Base-by-base conservation (phyloP, 2,888 invertebrate genomes). In the Agonopterix alstromeriana region DNA sequence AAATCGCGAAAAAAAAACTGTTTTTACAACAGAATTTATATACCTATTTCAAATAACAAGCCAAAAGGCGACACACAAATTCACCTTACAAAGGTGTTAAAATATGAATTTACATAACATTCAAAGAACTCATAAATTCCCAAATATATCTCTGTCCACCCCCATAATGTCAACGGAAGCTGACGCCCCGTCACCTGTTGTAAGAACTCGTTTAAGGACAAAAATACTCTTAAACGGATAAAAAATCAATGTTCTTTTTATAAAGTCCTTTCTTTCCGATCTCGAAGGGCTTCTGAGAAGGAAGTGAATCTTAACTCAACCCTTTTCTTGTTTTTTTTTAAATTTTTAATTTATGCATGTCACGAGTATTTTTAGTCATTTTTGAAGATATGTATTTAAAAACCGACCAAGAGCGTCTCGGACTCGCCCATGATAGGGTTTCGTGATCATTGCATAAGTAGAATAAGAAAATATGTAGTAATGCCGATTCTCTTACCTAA, bases 231-330 rank as follows among this genome's bases (percentile, higher is more conserved):
- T n/a, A 27, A 27, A 27, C 0, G 7, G 27, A 27, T 27, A 27
- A 27, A 27, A 27, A 27, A 27, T 27, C 42, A 5, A 48, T 42
- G 51, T 43, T 54, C 52, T 54, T 54, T 54, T 54, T 55, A 53
- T 51, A 53, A 42, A 43, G 41, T 10, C 49, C 54, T 51, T 48
- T 43, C 42, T 47, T 47, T 53, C 55, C 50, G 47, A 40, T 40
- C n/a, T 41, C 27, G 46, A 41, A 47, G 51, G 56, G 55, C 53
- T 57, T 55, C 57, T 55, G 54, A 57, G 57, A 57, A 57, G 57
- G 57, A 57, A 55, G 47, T 49, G 42, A 46, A 27, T 35, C 46
- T 43, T 48, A 38, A 46, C 38, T 38, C 38, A 38, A 49, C n/a
- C n/a, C 38, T 38, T 38, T 38, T 38, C 38, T 27, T 38, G 9